Base-by-base conservation (phyloP, 2,888 invertebrate species). In the Eristalinus aeneus region DNA sequence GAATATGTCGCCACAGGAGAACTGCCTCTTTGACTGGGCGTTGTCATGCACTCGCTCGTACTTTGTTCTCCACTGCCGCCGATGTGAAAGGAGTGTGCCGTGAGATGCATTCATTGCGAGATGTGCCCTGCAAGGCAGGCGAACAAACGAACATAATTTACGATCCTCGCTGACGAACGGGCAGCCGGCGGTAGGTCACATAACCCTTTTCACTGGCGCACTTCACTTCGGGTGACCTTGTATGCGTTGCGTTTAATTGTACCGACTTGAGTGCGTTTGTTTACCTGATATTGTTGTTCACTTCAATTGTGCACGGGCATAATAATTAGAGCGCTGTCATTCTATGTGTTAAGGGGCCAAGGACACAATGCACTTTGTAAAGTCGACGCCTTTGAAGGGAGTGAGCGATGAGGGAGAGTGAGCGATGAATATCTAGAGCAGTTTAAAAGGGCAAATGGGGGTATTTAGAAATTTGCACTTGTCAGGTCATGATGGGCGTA, bases 1-100 rank as follows among this genome's bases (percentile, higher is more conserved):
- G 64, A 69, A 63, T 71, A 39, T 64, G 71, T 64, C 77, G 77
- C 77, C 71, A 71, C 64, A 58, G 65, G 68, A 78, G 27, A 5
- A 27, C 27, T 27, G 27, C 22, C 31, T 71, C 64, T 46, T n/a
- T 46, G 46, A 46, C 46, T 46, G 46, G n/a, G 46, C 46, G 46
- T 39, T 56, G 11, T 56, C 31, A 12, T 67, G 36, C 54, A 36
- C 6, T 56, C 16, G 46, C 39, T 39, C 5, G n/a, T 39, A 53
- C 22, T 6, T 12, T 53, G 16, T 53, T 6, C 31, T 32, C 23
- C 39, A 0, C 36, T 20, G n/a, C 10, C 16, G 20, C 60, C 60
- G 67, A 60, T 31, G 56, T n/a, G n/a, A n/a, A 65, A 67, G 67
- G 75, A 75, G 67, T 60, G 67, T 67, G 53, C 22, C 10, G 60